Evolutionary conservation across 2,888 invertebrate species (phyloP).

Genomic region (Alitta virens): DNA sequence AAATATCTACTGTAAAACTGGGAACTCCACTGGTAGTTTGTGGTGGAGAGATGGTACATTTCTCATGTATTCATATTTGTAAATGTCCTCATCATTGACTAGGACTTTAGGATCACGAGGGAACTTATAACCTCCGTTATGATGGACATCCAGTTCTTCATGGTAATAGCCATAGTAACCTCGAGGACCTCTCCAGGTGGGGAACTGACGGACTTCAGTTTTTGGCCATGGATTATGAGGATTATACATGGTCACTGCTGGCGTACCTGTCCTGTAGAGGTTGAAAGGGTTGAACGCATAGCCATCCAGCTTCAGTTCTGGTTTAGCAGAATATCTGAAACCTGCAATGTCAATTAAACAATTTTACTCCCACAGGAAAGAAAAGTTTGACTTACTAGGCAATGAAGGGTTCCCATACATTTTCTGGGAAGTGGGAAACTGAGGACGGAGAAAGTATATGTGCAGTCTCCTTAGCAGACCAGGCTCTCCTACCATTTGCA

Average conservation of each 20-base stretch:
- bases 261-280: slow-evolving; percentile 33
- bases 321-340: slow-evolving; percentile 22
- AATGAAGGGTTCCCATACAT: no score
- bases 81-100: slow-evolving; percentile 33
- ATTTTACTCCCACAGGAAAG: no score
- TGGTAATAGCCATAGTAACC: slow-evolving; percentile 40
- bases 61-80: slow-evolving; percentile 36
- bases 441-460: no score
- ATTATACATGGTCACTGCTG: slow-evolving; percentile 34
- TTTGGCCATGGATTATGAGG: slow-evolving; percentile 34
- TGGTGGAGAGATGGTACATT: slow-evolving; percentile 26
- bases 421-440: no score
- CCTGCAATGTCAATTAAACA: no score
- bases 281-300: slow-evolving; percentile 36
- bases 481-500: no score
- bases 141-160: slow-evolving; percentile 35
- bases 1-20: slow-evolving; percentile 25
- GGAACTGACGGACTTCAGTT: slow-evolving; percentile 31
- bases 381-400: no score
- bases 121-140: slow-evolving; percentile 31
- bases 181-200: slow-evolving; percentile 33
- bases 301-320: slow-evolving; percentile 30
- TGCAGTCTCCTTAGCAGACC: no score
- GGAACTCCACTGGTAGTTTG: slow-evolving; percentile 32
- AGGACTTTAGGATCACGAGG: slow-evolving; percentile 32